phyloP scores from a whole-genome alignment of 2,113 vertebrate genomes.

The Mixornis gularis region DNA sequence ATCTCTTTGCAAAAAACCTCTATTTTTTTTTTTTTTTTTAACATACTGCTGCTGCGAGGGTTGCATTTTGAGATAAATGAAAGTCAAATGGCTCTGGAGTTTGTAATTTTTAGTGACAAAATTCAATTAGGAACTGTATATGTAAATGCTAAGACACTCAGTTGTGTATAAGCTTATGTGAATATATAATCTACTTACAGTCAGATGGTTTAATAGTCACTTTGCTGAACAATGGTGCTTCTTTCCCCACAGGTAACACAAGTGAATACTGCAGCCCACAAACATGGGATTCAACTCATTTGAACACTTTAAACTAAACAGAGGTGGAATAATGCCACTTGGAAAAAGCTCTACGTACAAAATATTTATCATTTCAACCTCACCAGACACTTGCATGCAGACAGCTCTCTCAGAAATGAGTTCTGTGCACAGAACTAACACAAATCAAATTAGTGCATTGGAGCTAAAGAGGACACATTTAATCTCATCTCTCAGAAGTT shows the following conservation, averaged over 20 bases:
- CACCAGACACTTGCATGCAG: background rate
- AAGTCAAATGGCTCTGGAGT: background rate
- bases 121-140: background rate
- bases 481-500: constrained; percentile 6
- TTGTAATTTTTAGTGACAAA: background rate
- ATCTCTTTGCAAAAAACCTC: rapidly evolving
- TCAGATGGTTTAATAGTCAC: background rate
- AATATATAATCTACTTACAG: constrained; percentile 4
- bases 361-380: constrained; percentile 48
- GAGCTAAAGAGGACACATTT: constrained; percentile 37
- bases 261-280: background rate
- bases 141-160: background rate
- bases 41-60: background rate
- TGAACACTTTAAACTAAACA: background rate
- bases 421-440: constrained; percentile 2
- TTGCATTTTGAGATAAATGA: background rate
- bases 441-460: constrained; percentile 51
- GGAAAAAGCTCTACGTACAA: constrained; percentile 30
- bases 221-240: background rate
- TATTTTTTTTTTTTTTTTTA: background rate
- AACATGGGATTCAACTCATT: background rate
- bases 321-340: background rate
- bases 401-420: background rate
- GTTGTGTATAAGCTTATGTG: constrained; percentile 1
- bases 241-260: background rate